These are phyloP conservation scores for Stegophylla sp. DNA, from an alignment of 2,888 invertebrate species.

Conservation along the genomic window DNA sequence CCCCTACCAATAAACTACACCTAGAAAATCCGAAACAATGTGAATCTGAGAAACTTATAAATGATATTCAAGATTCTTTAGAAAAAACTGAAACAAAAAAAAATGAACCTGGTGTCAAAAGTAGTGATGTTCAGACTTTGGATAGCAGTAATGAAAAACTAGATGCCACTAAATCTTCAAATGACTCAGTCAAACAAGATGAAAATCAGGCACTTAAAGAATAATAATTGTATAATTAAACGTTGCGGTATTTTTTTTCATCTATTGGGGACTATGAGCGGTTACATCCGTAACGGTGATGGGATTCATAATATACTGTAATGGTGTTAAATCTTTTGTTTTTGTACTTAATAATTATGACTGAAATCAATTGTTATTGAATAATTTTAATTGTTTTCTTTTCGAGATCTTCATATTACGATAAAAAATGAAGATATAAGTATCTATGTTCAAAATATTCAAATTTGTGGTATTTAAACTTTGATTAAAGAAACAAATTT, in stretches of 20 bases:
- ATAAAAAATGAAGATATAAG: slow-evolving; percentile 31
- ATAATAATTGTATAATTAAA: slow-evolving; percentile 37
- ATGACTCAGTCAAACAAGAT: neutral
- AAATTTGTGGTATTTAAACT: neutral
- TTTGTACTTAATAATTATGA: slow-evolving; percentile 57
- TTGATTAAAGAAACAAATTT: slow-evolving; percentile 6
- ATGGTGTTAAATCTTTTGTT: slow-evolving; percentile 44
- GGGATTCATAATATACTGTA: slow-evolving; percentile 45
- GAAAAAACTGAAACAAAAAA: neutral
- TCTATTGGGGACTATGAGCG: slow-evolving; percentile 19
- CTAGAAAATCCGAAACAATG: slow-evolving; percentile 61
- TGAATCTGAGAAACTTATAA: slow-evolving; percentile 66
- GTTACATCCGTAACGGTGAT: slow-evolving; percentile 43
- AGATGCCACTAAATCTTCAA: neutral
- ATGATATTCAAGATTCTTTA: slow-evolving; percentile 63
- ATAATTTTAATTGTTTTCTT: slow-evolving; percentile 33
- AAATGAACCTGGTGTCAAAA: neutral
- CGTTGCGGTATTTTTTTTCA: slow-evolving; percentile 34
- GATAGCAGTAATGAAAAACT: neutral
- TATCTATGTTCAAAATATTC: slow-evolving; percentile 18
- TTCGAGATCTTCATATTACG: slow-evolving; percentile 1
- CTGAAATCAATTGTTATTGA: slow-evolving; percentile 47
- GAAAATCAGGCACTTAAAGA: slow-evolving; percentile 10
- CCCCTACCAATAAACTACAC: slow-evolving; percentile 65
- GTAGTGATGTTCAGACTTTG: neutral